Conservation (phyloP, 2,888 invertebrate species). For the Crepidodera aurea region DNA sequence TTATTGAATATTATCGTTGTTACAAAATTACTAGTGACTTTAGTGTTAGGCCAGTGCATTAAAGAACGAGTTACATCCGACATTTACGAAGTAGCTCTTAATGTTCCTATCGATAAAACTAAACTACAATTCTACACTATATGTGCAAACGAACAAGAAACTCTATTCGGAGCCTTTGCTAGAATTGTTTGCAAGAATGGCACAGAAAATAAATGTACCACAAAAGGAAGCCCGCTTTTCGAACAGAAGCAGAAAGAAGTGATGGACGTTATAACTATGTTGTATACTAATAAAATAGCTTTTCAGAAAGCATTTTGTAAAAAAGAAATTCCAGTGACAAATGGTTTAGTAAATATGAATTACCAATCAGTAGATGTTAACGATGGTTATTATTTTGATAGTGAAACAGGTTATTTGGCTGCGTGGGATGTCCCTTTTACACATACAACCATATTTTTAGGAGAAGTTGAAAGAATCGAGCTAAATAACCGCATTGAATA, state of each 20-base stretch:
- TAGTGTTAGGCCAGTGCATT: not conserved
- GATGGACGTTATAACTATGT: not conserved
- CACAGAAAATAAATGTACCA: no score
- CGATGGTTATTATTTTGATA: not conserved
- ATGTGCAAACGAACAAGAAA: not conserved
- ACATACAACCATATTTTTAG: no score
- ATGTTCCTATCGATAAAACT: not conserved
- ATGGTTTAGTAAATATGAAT: not conserved
- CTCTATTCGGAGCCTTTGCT: no score
- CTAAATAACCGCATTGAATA: no score
- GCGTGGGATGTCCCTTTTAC: no score
- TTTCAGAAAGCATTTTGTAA: not conserved
- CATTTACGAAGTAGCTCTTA: not conserved
- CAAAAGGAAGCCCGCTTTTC: no score
- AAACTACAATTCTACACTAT: not conserved
- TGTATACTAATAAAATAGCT: not conserved
- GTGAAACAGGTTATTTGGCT: not conserved
- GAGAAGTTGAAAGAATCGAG: no score
- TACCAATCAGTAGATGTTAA: not conserved
- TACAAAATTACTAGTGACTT: not conserved
- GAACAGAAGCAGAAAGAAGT: not conserved
- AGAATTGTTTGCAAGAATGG: not conserved
- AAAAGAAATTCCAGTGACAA: not conserved
- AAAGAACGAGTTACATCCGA: not conserved
- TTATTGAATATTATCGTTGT: no score